phyloP scores from a whole-genome alignment of 2,797 vertebrate genomes.

The Enteromius paludinosus region DNA sequence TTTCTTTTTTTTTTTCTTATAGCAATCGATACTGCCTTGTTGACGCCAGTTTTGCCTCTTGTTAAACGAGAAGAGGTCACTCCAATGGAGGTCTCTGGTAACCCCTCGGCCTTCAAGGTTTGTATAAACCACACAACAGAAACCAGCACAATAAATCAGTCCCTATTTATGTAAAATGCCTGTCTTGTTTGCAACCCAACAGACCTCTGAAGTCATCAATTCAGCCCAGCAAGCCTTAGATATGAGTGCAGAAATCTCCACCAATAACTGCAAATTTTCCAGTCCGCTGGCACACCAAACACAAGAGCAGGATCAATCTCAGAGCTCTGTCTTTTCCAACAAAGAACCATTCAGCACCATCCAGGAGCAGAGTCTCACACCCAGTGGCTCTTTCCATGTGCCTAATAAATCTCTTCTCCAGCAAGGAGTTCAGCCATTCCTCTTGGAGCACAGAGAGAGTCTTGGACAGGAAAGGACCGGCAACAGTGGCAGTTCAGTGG shows the following conservation, averaged over 20 bases:
- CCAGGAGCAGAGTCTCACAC: constrained; percentile 89
- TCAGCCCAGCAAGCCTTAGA: constrained; percentile 85
- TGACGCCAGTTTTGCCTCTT: constrained; percentile 87
- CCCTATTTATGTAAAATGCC: neutral
- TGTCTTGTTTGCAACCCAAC: constrained; percentile 50
- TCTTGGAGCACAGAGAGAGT: constrained; percentile 81
- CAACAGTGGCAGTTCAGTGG: constrained; percentile 75
- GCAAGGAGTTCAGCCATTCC: constrained; percentile 85
- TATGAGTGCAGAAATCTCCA: constrained; percentile 76
- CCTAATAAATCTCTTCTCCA: constrained; percentile 86
- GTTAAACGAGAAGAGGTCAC: constrained; percentile 95
- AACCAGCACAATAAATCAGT: neutral
- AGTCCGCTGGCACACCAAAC: constrained; percentile 83
- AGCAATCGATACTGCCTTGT: constrained; percentile 87
- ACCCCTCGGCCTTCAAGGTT: constrained; percentile 80
- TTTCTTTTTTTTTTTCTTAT: constrained; percentile 50
- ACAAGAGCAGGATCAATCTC: constrained; percentile 84
- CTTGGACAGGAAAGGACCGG: constrained; percentile 84
- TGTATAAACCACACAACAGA: constrained; percentile 68
- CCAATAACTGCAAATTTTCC: constrained; percentile 80
- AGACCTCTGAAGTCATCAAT: constrained; percentile 84
- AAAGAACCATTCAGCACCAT: constrained; percentile 86
- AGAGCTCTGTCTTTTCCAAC: constrained; percentile 80
- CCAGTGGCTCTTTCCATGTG: constrained; percentile 82
- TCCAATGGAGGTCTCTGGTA: constrained; percentile 94